Conservation (phyloP, 2,888 invertebrate genomes). For the Gordius sp. region DNA sequence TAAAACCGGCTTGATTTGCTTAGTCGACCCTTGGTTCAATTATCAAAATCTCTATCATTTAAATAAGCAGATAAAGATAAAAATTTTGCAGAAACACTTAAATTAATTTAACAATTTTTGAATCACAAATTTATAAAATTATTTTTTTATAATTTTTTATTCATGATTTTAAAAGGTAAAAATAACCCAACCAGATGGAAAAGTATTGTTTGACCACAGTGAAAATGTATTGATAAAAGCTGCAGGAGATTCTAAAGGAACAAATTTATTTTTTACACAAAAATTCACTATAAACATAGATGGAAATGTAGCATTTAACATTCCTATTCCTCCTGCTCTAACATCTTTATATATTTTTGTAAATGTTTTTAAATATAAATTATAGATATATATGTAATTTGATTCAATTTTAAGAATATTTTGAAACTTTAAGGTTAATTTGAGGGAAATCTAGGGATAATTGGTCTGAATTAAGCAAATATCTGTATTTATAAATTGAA, state of each 20-base stretch:
- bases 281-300: not conserved
- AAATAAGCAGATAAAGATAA: not conserved
- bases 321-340: not conserved
- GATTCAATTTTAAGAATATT: too few species aligned
- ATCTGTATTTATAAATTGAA: too few species aligned
- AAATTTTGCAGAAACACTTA: too few species aligned
- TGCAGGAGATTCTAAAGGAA: not conserved
- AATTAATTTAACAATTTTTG: not conserved
- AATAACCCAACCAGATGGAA: not conserved
- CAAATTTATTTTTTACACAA: not conserved
- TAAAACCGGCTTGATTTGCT: too few species aligned
- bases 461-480: too few species aligned
- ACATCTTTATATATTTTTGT: not conserved
- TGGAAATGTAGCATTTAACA: not conserved
- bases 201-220: not conserved
- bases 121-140: not conserved
- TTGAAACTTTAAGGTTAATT: too few species aligned
- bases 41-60: not conserved
- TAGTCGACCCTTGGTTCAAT: not conserved
- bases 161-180: not conserved
- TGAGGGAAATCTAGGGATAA: too few species aligned
- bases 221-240: not conserved
- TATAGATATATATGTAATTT: not conserved
- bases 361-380: not conserved
- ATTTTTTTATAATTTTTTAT: not conserved